Evolutionary conservation across 2,797 vertebrate genomes (phyloP), one percentile per base, ranked within the genome.

Genomic region (Hyperoplus immaculatus): DNA sequence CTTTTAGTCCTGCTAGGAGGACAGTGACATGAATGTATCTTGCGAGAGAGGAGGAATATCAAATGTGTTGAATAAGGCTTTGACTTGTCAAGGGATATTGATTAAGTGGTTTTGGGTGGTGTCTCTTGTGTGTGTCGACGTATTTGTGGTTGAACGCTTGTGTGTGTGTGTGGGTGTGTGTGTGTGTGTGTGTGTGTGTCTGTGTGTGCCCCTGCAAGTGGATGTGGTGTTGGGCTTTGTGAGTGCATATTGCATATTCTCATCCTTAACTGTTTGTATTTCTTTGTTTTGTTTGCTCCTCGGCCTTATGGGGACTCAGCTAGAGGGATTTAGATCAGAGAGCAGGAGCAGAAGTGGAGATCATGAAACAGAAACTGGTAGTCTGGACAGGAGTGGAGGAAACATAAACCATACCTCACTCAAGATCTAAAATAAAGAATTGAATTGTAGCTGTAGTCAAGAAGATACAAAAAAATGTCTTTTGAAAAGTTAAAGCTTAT

Each of bases 21-120:
- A 87, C 88, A 82, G 78, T 82, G 87, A 88, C 91, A 88, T 86
- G 88, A 89, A 89, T 93, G 92, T 93, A 91, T 93, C 86, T 91
- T 77, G 83, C 54, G 29, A 68, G 72, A 89, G 85, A 88, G 86
- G 86, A 88, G 84, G 89, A 92, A 92, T 92, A 92, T 92, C 91
- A 90, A 87, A 91, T 88, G 87, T 91, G 88, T 91, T 89, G 90
- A 91, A 90, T 78, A 83, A 90, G 86, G 86, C 89, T 90, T 93
- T 91, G 88, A 50, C 87, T 87, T 91, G 90, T 92, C 91, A 87
- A 29, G 78, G 90, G 87, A 90, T 93, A 93, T 94, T 92, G 92
- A 93, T 93, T 82, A 88, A 87, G 86, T 84, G 84, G 81, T 87
- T 91, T 92, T 82, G 64, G 88, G 86, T 82, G 81, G 85, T 81